Base-by-base conservation (phyloP, 2,888 invertebrate species). In the Colletes collaris region DNA sequence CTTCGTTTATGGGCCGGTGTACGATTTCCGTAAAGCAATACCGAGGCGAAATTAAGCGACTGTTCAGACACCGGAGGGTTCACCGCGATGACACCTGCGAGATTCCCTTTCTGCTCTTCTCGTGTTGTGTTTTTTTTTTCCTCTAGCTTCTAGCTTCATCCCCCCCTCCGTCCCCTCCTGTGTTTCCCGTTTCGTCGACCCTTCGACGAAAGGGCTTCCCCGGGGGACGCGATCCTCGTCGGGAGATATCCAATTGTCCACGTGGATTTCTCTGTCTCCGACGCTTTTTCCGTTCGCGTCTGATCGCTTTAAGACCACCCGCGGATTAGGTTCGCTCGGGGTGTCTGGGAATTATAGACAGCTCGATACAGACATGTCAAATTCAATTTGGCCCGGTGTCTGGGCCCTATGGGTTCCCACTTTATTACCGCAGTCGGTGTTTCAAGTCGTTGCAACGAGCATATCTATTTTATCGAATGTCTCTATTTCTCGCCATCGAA, bases 1-100 rank as follows among this genome's bases (percentile, higher is more conserved):
- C 87, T 87, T 88, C 84, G 73, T 64, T 71, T 67, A 55, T 49
- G 58, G 69, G 55, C 40, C 64, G 78, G 85, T 87, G 68, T 87
- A 85, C 83, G 80, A 87, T 87, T 87, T 86, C 86, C 73, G 87
- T 88, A 88, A 87, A 82, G 66, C 75, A 83, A 88, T 70, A 87
- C 70, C 74, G 49, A 62, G 69, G 60, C 69, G 69, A 88, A 85
- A 88, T 88, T 83, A 86, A 87, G 75, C 86, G 81, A 72, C 72
- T 68, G 72, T 53, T 68, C 65, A 75, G 76, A 76, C 77, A 59
- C 63, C 59, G 62, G 55, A 65, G 62, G 70, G 13, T 35, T 44
- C 40, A 53, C 40, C 55, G 19, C 68, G 76, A 74, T 76, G 67
- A 84, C 84, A 85, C 86, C 84, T 79, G 84, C 79, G 59, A 68